Evolutionary conservation across 2,113 vertebrate genomes (phyloP).

Genomic region (Gyps fulvus): DNA sequence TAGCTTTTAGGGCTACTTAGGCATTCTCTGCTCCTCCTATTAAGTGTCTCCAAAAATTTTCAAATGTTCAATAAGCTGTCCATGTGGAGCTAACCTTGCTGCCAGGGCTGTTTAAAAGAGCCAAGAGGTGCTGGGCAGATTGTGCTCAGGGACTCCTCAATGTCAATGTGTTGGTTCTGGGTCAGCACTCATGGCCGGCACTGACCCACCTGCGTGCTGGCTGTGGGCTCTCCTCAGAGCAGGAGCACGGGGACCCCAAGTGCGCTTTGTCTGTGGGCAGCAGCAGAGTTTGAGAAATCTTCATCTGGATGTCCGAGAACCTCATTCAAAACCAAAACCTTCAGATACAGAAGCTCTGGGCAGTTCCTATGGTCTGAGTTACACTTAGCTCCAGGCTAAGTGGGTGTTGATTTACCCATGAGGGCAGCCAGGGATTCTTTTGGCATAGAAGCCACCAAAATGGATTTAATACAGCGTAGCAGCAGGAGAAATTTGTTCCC

Average conservation of each 20-base stretch:
- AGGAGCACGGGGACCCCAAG: rapidly evolving
- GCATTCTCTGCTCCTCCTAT: not conserved
- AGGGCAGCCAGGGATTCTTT: not conserved
- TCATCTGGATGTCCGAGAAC: not conserved
- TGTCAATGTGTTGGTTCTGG: not conserved
- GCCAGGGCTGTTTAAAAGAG: not conserved
- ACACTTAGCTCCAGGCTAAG: not conserved
- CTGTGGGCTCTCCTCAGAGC: not conserved
- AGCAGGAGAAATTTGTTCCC: not conserved
- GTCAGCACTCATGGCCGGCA: not conserved
- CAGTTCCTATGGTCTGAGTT: not conserved
- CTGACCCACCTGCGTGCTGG: not conserved
- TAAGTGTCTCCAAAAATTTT: not conserved
- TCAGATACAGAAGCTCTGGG: not conserved
- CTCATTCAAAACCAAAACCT: not conserved
- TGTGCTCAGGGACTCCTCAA: not conserved
- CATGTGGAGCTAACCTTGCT: not conserved
- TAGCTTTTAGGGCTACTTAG: not conserved
- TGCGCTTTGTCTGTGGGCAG: not conserved
- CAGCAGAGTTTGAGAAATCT: not conserved
- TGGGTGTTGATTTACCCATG: not conserved
- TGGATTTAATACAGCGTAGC: not conserved
- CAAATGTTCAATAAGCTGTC: not conserved
- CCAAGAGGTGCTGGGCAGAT: not conserved
- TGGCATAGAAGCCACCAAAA: not conserved